Evolutionary conservation across 2,113 vertebrate species (phyloP).

Genomic region (Cephalopterus ornatus): DNA sequence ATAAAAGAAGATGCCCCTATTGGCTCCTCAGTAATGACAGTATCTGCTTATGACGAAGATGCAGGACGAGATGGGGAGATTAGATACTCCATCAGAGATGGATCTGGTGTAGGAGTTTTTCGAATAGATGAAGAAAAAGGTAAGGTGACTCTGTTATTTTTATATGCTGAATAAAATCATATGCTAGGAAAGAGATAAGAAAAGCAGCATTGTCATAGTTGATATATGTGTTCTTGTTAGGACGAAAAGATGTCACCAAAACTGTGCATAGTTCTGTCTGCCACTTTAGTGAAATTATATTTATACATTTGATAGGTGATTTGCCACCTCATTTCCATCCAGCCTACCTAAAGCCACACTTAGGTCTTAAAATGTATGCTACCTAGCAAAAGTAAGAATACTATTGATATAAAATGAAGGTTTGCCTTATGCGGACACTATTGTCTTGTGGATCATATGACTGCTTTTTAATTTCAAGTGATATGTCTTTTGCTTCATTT

Average conservation of each 20-base stretch:
- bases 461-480: not conserved
- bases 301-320: not conserved
- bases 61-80: constrained; percentile 87
- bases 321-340: not conserved
- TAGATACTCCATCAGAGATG: constrained; percentile 92
- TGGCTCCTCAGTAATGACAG: constrained; percentile 88
- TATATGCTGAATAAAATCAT: not conserved
- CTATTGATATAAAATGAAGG: not conserved
- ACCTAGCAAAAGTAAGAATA: not conserved
- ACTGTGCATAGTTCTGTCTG: not conserved
- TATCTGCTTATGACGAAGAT: constrained; percentile 91
- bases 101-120: constrained; percentile 93
- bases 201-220: not conserved
- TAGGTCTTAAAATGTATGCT: not conserved
- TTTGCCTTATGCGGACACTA: not conserved
- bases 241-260: not conserved
- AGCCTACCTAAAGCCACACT: not conserved
- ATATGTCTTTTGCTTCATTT: not conserved
- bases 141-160: constrained; percentile 59
- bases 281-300: not conserved
- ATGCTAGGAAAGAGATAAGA: not conserved
- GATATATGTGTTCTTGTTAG: not conserved
- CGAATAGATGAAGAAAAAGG: constrained; percentile 93
- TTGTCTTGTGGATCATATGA: not conserved
- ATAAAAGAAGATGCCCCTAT: constrained; percentile 88